Evolutionary conservation across 2,113 vertebrate genomes (phyloP), one percentile per base, ranked within the genome.

Genomic region (Gopherus evgoodei): DNA sequence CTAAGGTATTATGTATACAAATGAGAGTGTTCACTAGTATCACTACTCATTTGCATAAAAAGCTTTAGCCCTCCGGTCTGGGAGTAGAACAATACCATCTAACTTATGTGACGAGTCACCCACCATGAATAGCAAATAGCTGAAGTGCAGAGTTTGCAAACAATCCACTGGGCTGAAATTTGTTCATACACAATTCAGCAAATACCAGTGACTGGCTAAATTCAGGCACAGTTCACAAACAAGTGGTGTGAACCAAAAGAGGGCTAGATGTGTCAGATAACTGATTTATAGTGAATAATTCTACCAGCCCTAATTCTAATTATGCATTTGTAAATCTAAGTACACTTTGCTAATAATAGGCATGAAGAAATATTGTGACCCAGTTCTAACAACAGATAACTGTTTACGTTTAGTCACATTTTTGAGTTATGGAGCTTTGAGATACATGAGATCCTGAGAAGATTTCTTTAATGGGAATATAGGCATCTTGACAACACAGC

Each of bases 401-500:
- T 88, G 52, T 89, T 94, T 78, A 84, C 47, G 89, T 72, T 78
- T 56, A 82, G 59, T 47, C 38, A 31, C 17, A 1, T 94, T 92
- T 82, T 87, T 95, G 95, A 96, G 92, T 87, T 89, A 84, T 84
- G 14, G 57, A 93, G 89, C 86, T 97, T 93, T 50, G 38, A 84
- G 90, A 96, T 78, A 95, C 86, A 72, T 44, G 79, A 91, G 90
- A 95, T 75, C 79, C 87, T 83, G 42, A 94, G 91, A 97, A 87
- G 81, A 86, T 97, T 97, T 96, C 90, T 83, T 81, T 81, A 90
- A 81, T 93, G 72, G 83, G 89, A 87, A 69, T 94, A 87, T 88
- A 91, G 82, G 94, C 92, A 94, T 88, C 96, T 96, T 87, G 81
- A 87, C 97, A 95, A 92, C 83, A 44, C 14, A 95, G 87, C 53